phyloP scores from a whole-genome alignment of 2,797 vertebrate species.

The Myotis findleyi region DNA sequence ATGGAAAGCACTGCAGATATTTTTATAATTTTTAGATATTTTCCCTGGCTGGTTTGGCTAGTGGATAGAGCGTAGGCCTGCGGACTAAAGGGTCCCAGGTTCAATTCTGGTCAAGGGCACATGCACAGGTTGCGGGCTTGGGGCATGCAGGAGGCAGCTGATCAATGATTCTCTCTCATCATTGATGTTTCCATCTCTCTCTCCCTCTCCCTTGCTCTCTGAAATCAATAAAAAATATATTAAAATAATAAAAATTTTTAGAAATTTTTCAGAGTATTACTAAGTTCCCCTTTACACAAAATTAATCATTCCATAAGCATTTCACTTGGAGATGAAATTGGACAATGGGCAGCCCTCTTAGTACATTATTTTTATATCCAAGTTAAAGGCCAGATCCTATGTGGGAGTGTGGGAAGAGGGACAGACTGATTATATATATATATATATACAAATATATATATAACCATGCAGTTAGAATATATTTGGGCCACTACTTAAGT shows the following conservation, averaged over 20 bases:
- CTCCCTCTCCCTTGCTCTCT: too few relatives aligned
- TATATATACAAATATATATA: neutral
- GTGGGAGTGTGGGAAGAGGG: neutral
- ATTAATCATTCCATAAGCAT: neutral
- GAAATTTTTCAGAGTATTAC: neutral
- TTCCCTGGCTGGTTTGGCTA: too few relatives aligned
- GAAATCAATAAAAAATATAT: too few relatives aligned
- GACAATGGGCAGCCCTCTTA: neutral
- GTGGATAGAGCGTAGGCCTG: too few relatives aligned
- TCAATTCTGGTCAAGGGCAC: too few relatives aligned
- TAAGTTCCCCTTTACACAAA: neutral
- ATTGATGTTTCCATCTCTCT: too few relatives aligned
- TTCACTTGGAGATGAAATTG: constrained; percentile 49
- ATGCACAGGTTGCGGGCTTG: too few relatives aligned
- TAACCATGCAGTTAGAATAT: neutral
- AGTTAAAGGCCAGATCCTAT: neutral
- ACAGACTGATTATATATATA: neutral
- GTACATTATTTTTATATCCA: constrained; percentile 35
- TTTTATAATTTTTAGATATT: neutral
- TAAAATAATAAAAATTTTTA: neutral
- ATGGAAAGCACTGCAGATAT: neutral
- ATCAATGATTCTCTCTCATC: too few relatives aligned
- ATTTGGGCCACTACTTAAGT: neutral
- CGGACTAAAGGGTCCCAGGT: too few relatives aligned
- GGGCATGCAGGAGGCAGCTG: too few relatives aligned